Evolutionary conservation across 1,140 invertebrate genomes (phyloP).

Genomic region (Brachionus rotundiformis): DNA sequence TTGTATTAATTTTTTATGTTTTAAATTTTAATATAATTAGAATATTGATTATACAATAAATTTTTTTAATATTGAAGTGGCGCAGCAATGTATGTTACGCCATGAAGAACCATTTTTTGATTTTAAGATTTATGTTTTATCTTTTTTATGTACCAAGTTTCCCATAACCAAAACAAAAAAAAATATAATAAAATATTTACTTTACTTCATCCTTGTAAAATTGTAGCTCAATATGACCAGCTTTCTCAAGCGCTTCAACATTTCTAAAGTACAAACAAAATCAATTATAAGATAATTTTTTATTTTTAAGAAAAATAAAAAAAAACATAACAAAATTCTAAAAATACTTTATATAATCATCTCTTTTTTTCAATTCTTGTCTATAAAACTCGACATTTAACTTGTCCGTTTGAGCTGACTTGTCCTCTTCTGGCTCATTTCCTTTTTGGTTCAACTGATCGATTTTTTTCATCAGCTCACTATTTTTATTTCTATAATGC

Average conservation of each 20-base stretch:
- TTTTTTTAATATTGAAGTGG: no score
- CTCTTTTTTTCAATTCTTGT: constrained; percentile 43
- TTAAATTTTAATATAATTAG: no score
- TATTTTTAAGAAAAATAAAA: neutral
- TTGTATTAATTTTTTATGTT: no score
- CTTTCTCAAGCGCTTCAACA: constrained; percentile 32
- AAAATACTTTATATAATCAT: constrained; percentile 45
- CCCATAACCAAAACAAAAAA: neutral
- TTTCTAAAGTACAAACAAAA: constrained; percentile 2
- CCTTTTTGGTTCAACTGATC: neutral
- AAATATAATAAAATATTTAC: neutral
- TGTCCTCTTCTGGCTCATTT: neutral
- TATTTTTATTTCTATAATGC: constrained; percentile 7
- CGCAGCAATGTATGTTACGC: no score
- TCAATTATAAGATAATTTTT: neutral
- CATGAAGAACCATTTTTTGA: no score
- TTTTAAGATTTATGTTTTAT: no score
- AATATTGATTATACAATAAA: no score
- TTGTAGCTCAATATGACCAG: constrained; percentile 43
- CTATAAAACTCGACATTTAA: constrained; percentile 25
- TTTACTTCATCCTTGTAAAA: constrained; percentile 52
- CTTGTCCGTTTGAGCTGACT: constrained; percentile 6
- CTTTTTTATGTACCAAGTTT: no score
- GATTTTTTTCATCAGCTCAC: constrained; percentile 28
- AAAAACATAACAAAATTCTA: neutral